Percentiles rank a stretch among this genome's conserved stretches.
phyloP scores from a whole-genome alignment of 2,797 vertebrate species.

The Fistularia commersonii region DNA sequence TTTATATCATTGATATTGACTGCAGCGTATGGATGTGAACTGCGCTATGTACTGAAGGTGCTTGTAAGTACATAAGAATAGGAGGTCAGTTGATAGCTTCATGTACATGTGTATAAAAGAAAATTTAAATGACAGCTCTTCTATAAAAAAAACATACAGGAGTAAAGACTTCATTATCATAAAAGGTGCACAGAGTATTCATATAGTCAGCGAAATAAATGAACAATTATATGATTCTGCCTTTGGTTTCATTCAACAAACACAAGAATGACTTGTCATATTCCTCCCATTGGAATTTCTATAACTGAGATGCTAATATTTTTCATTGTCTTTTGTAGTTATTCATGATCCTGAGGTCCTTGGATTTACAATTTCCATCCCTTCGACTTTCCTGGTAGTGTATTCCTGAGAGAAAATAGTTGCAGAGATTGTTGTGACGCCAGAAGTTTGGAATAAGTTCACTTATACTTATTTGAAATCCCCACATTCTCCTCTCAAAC shows the following conservation, averaged over 20 bases:
- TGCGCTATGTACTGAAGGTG: slow-evolving; percentile 53
- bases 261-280: slow-evolving; percentile 18
- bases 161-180: slow-evolving; percentile 42
- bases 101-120: slow-evolving; percentile 53
- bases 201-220: slow-evolving; percentile 42
- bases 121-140: slow-evolving; percentile 47
- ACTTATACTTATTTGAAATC: no score
- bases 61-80: slow-evolving; percentile 48
- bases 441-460: slow-evolving; percentile 3
- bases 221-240: slow-evolving; percentile 32
- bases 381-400: slow-evolving; percentile 27
- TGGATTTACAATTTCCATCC: slow-evolving; percentile 12
- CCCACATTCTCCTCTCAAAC: background rate
- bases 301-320: slow-evolving; percentile 14
- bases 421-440: slow-evolving; percentile 14
- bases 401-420: slow-evolving; percentile 47
- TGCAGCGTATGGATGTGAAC: slow-evolving; percentile 56
- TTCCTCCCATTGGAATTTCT: slow-evolving; percentile 20
- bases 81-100: slow-evolving; percentile 46
- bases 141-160: slow-evolving; percentile 55
- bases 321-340: background rate
- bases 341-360: slow-evolving; percentile 20
- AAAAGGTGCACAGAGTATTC: slow-evolving; percentile 57
- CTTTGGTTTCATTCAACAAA: slow-evolving; percentile 34
- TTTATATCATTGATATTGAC: slow-evolving; percentile 49